Evolutionary conservation across 2,888 invertebrate genomes (phyloP).

Genomic region (Prosapia bicincta): DNA sequence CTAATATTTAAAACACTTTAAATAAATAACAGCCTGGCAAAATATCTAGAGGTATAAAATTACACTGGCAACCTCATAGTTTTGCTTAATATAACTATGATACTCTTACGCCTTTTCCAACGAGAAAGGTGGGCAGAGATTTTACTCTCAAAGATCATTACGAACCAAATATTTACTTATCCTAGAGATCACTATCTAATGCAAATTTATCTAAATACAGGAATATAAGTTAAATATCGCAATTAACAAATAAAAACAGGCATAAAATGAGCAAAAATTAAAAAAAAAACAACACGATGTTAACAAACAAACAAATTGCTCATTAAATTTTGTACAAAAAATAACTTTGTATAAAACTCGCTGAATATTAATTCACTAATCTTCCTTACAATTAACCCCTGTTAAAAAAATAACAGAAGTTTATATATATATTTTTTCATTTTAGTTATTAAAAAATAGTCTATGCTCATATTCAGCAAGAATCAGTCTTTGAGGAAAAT

Average conservation of each 20-base stretch:
- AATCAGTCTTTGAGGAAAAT: conserved; percentile 53
- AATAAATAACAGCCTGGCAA: conserved; percentile 23
- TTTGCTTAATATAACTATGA: conserved; percentile 25
- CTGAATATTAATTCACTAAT: conserved; percentile 19
- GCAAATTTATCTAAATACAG: conserved; percentile 23
- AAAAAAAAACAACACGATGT: conserved; percentile 19
- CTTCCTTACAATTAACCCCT: conserved; percentile 14
- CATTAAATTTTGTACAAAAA: conserved; percentile 31
- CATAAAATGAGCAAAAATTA: conserved; percentile 19
- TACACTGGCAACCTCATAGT: conserved; percentile 26
- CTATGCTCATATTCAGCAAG: conserved; percentile 30
- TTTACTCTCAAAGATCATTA: conserved; percentile 30
- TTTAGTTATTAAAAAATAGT: conserved; percentile 25
- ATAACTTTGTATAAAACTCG: conserved; percentile 30
- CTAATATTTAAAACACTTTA: conserved; percentile 24
- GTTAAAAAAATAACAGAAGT: conserved; percentile 17
- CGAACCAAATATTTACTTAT: conserved; percentile 35
- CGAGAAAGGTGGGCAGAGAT: conserved; percentile 42
- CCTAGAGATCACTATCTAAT: conserved; percentile 31
- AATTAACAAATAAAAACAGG: conserved; percentile 23
- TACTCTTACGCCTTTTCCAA: conserved; percentile 33
- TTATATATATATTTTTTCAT: conserved; percentile 10
- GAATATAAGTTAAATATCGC: conserved; percentile 21
- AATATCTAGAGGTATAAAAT: conserved; percentile 24
- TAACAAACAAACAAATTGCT: conserved; percentile 22